Evolutionary conservation across 2,888 invertebrate genomes (phyloP), one percentile per base, ranked within the genome.

Genomic region (Linyphia triangularis): DNA sequence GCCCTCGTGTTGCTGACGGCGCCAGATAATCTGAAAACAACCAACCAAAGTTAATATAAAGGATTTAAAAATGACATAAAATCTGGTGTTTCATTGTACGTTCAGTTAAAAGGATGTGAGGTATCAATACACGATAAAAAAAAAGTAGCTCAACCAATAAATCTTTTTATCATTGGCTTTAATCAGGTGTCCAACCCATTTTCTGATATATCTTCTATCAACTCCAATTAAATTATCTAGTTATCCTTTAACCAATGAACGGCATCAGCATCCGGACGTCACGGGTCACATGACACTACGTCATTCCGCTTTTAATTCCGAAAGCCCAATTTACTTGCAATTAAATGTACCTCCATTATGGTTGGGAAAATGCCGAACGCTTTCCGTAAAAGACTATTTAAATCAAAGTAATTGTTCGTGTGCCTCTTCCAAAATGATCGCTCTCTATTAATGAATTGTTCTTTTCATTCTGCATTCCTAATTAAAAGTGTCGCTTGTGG

Each of bases 361-460:
- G 77, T 30, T 22, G 37, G 28, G 51, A 16, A 22, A 9, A 28
- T 13, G 5, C 33, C 28, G 67, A 57, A 73, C 59, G 33, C 33
- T 30, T 63, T 43, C 28, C 19, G 26, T n/a, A 30, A 40, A 57
- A 61, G 0, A n/a, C 61, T 22, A 63, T 77, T 77, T 77, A 63
- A 63, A 37, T 77, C 63, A 22, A 67, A 63, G 77, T 61, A 63
- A 63, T 77, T 77, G 77, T 63, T 77, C 63, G 24, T 24, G 43
- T 1, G 7, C 30, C 0, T 26, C 63, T 13, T 63, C 26, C 24
- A 26, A 22, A 26, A 10, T 77, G 37, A 24, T 37, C 61, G 40
- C 37, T 43, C 26, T 24, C 22, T 1, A 30, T 5, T 43, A 43
- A 70, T n/a, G n/a, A 37, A 9, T 22, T 3, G 40, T 37, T 40